phyloP scores from a whole-genome alignment of 2,888 invertebrate genomes.

The Pristionchus exspectatus region DNA sequence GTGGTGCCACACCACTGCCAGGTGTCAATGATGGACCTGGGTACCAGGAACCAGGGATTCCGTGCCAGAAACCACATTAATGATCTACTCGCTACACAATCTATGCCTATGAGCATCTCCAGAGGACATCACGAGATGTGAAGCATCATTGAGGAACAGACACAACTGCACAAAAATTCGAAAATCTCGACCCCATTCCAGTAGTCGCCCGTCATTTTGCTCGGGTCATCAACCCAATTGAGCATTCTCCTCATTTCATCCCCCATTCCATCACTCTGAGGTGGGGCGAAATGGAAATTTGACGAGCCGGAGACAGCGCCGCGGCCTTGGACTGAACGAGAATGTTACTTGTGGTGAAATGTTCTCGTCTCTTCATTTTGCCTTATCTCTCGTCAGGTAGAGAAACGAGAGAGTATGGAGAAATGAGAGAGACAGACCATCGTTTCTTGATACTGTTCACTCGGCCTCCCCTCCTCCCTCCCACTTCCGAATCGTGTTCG shows the following conservation, averaged over 20 bases:
- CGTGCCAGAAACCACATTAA: not conserved
- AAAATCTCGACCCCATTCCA: constrained; percentile 18
- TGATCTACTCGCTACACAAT: too few species aligned
- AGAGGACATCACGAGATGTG: not conserved
- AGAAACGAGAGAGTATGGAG: too few species aligned
- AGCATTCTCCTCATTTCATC: not conserved
- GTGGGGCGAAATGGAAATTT: constrained; percentile 47
- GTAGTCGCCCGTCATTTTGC: not conserved
- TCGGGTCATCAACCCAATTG: constrained; percentile 40
- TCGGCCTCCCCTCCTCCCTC: not conserved
- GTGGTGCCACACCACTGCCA: not conserved
- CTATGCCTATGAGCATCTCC: too few species aligned
- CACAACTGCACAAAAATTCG: not conserved
- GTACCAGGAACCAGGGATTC: not conserved
- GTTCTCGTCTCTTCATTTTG: too few species aligned
- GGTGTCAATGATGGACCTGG: constrained; percentile 5
- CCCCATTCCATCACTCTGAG: constrained; percentile 20
- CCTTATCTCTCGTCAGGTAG: too few species aligned
- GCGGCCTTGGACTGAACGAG: not conserved
- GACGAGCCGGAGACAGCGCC: not conserved
- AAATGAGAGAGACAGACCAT: too few species aligned
- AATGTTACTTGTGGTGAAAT: too few species aligned
- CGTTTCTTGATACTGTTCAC: not conserved
- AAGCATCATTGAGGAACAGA: not conserved
- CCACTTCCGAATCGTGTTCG: constrained; percentile 22